Evolutionary conservation across 2,888 invertebrate genomes (phyloP).

Genomic region (Cephus pygmeus): DNA sequence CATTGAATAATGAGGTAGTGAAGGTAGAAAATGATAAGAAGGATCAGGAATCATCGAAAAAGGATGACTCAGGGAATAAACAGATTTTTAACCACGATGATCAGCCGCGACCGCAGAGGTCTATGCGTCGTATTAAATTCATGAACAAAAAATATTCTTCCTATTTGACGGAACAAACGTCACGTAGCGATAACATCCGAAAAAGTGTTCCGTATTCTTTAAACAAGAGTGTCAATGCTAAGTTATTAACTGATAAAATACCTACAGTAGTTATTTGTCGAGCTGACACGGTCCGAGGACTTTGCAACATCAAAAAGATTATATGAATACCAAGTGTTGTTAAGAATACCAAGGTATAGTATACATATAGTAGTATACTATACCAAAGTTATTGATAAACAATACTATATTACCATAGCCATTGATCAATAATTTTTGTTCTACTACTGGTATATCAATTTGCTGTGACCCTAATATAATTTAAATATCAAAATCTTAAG

Average conservation of each 20-base stretch:
- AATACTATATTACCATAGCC: too few species aligned
- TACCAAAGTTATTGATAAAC: background rate
- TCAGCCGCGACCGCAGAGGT: slow-evolving; percentile 66
- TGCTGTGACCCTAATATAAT: background rate
- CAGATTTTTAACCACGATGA: background rate
- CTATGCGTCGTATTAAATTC: slow-evolving; percentile 74
- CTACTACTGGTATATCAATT: background rate
- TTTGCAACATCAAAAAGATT: background rate
- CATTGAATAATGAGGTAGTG: background rate
- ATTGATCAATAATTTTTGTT: background rate
- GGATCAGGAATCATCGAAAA: background rate
- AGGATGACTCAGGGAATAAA: slow-evolving; percentile 1
- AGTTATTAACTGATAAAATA: background rate
- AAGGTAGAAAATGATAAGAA: background rate
- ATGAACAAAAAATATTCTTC: slow-evolving; percentile 79
- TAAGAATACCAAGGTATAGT: background rate
- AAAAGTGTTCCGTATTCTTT: background rate
- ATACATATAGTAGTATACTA: background rate
- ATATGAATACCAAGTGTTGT: background rate
- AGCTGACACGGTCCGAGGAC: background rate
- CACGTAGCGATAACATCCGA: background rate
- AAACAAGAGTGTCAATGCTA: background rate
- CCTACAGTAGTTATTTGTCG: background rate
- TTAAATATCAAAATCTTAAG: background rate
- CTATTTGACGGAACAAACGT: slow-evolving; percentile 67